Base-by-base conservation (phyloP, 2,888 invertebrate species). In the Masnerella sp. region DNA sequence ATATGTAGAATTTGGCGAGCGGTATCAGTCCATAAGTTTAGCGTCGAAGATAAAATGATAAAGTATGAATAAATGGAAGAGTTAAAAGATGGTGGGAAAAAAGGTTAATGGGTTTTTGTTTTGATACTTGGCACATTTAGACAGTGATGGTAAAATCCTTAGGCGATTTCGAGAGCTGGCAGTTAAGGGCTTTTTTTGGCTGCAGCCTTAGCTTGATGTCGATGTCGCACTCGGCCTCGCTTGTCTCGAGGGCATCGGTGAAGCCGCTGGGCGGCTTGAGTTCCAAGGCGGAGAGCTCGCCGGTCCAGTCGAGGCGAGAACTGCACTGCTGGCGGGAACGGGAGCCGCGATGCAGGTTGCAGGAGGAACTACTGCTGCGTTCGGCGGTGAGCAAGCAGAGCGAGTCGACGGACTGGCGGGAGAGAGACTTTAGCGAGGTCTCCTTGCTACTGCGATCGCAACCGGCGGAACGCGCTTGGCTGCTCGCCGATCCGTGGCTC, bases 191-290 rank as follows among this genome's bases (percentile, higher is more conserved):
- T 58, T 77, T 78, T 74, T 84, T 85, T 59, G 82, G 81, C 58
- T 86, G 84, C 51, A 85, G 77, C 74, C 80, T 81, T 8, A 86
- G 80, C 76, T 85, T 86, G 81, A 85, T 84, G 76, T 87, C 86
- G 78, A 87, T 85, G 77, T 87, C 87, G 79, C 87, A 86, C 71
- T 87, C 87, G 59, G 87, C 85, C 74, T 87, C 86, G 79, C 86
- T 87, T 54, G 83, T 84, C 73, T 87, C 86, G 78, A 84, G 83
- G 22, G 83, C 79, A 69, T 86, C 87, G 67, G 81, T 85, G 74
- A 85, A 88, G 75, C 89, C 89, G 69, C 88, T 88, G 74, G 89
- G 89, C 51, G 89, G 89, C 70, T 89, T 89, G 61, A 89, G 87
- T 72, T 86, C 86, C 61, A 86, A 79, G 12, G 86, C 84, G 43